These are phyloP conservation scores for Gracilinanus agilis DNA, from an alignment of 2,113 vertebrate species.

Conservation along the genomic window DNA sequence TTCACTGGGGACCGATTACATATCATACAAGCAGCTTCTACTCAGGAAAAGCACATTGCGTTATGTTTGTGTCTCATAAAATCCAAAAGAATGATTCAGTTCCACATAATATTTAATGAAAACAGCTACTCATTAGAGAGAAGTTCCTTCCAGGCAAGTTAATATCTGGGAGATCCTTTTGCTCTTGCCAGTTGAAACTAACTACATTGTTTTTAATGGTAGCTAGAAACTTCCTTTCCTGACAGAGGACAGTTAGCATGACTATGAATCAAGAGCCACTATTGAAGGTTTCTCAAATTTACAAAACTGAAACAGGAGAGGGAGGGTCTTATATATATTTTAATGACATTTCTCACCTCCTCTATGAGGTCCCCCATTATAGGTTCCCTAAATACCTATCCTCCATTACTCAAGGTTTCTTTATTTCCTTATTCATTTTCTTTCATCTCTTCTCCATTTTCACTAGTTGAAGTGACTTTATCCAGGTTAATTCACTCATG, in stretches of 20 bases:
- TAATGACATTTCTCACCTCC: background rate
- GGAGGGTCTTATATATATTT: background rate
- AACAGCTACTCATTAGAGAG: conserved; percentile 66
- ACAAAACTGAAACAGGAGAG: background rate
- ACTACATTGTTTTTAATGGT: conserved; percentile 30
- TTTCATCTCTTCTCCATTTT: background rate
- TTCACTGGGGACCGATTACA: conserved; percentile 48
- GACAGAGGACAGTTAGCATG: background rate
- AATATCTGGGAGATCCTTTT: conserved; percentile 52
- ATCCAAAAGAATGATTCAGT: conserved; percentile 71
- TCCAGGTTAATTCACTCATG: background rate
- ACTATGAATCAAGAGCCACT: conserved; percentile 3
- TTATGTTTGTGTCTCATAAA: conserved; percentile 63
- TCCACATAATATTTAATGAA: conserved; percentile 64
- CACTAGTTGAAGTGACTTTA: background rate
- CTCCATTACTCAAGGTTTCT: background rate
- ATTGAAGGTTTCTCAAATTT: background rate
- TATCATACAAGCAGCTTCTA: conserved; percentile 53
- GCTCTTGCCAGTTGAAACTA: conserved; percentile 45
- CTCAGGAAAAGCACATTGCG: conserved; percentile 50
- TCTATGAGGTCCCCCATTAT: background rate
- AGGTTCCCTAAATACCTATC: background rate
- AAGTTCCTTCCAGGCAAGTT: conserved; percentile 47
- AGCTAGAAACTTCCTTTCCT: background rate
- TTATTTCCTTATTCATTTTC: background rate